These are phyloP conservation scores for Altica lythri DNA, from an alignment of 2,888 invertebrate species.

Conservation along the genomic window DNA sequence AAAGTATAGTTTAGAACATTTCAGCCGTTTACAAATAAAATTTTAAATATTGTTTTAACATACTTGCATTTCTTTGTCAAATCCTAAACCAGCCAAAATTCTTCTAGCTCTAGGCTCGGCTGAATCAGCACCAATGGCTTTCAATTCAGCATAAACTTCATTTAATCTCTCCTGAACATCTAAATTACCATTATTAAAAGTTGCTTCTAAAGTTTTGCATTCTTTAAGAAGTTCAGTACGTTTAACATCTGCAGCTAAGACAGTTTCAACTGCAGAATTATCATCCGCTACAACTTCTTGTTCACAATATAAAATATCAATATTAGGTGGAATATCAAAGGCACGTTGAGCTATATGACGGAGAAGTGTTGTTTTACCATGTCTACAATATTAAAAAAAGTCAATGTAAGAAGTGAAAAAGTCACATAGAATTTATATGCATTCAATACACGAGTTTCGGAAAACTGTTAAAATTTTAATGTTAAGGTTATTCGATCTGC, in stretches of 20 bases:
- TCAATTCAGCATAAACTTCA: constrained; percentile 92
- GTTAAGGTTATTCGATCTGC: no score
- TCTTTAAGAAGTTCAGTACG: constrained; percentile 81
- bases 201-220: constrained; percentile 78
- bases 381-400: constrained; percentile 63
- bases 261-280: constrained; percentile 89
- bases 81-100: constrained; percentile 96
- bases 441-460: no score
- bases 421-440: no score
- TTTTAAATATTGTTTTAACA: constrained; percentile 10
- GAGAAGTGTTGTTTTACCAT: constrained; percentile 96
- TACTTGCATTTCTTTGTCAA: constrained; percentile 82
- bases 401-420: no score
- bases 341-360: constrained; percentile 90
- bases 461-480: no score
- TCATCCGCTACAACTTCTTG: constrained; percentile 97
- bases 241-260: constrained; percentile 91
- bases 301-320: constrained; percentile 96
- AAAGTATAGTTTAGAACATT: background rate
- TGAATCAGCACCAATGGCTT: constrained; percentile 96
- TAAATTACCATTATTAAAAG: constrained; percentile 74
- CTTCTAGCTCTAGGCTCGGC: constrained; percentile 96
- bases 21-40: background rate
- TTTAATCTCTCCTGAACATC: constrained; percentile 79
- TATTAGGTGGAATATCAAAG: constrained; percentile 93